Evolutionary conservation across 2,113 vertebrate genomes (phyloP).

Genomic region (Ardeotis arabs): DNA sequence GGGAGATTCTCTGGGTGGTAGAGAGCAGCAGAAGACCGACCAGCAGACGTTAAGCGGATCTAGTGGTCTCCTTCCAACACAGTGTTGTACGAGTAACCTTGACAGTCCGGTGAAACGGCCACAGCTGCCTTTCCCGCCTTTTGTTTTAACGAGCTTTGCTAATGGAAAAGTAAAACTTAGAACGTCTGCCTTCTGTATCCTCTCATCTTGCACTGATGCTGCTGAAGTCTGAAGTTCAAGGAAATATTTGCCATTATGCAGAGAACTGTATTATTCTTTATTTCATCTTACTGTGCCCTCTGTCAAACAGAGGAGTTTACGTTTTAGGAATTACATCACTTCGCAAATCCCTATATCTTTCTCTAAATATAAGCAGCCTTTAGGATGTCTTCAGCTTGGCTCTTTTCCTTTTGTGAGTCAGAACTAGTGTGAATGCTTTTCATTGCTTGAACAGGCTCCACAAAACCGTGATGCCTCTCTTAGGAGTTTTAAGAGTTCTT

Average conservation of each 20-base stretch:
- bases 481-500: neutral
- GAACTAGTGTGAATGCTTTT: neutral
- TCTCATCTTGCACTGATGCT: neutral
- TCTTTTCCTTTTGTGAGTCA: conserved; percentile 25
- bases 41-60: too few species aligned
- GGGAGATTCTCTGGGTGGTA: neutral
- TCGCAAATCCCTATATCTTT: neutral
- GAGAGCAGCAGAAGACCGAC: neutral
- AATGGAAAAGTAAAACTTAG: neutral
- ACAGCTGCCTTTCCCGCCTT: neutral
- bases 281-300: neutral
- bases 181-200: neutral
- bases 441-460: neutral
- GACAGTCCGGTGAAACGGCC: neutral
- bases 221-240: neutral
- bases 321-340: neutral
- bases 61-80: neutral
- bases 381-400: neutral
- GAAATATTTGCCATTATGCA: neutral
- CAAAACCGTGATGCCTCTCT: neutral
- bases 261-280: neutral
- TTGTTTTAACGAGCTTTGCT: neutral
- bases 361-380: neutral
- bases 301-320: neutral
- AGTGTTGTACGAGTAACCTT: neutral